phyloP scores from a whole-genome alignment of 2,797 vertebrate species.

The Hypotaenidia philippensis region DNA sequence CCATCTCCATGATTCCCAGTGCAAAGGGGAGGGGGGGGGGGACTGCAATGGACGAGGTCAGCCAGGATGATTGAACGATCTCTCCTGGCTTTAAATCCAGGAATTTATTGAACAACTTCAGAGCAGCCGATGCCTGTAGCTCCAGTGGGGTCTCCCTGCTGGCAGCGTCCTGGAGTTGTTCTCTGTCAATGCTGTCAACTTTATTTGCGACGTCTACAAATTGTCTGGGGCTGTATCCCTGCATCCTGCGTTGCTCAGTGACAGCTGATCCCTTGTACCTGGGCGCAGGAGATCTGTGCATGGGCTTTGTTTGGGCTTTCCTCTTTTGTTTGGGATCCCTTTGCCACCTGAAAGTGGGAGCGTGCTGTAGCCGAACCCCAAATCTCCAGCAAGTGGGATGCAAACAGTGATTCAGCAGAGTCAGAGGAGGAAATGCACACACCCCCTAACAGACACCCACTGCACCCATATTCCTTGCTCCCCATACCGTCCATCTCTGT shows the following conservation, averaged over 20 bases:
- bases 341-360: fast-evolving
- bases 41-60: background rate
- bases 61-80: background rate
- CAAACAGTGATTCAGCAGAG: fast-evolving
- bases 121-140: background rate
- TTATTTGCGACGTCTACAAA: background rate
- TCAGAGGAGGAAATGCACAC: background rate
- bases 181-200: background rate
- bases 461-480: background rate
- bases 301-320: background rate
- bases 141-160: background rate
- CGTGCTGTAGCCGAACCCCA: fast-evolving
- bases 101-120: conserved; percentile 24
- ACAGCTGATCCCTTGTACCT: background rate
- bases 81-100: background rate
- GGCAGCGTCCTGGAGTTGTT: background rate
- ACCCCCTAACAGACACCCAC: background rate
- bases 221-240: background rate
- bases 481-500: background rate
- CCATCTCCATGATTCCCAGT: fast-evolving
- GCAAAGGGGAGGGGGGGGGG: background rate
- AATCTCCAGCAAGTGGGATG: background rate
- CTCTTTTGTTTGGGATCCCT: background rate
- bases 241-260: background rate
- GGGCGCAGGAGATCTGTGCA: fast-evolving